Evolutionary conservation across 2,113 vertebrate genomes (phyloP), one percentile per base, ranked within the genome.

Genomic region (Micronycteris hirsuta): DNA sequence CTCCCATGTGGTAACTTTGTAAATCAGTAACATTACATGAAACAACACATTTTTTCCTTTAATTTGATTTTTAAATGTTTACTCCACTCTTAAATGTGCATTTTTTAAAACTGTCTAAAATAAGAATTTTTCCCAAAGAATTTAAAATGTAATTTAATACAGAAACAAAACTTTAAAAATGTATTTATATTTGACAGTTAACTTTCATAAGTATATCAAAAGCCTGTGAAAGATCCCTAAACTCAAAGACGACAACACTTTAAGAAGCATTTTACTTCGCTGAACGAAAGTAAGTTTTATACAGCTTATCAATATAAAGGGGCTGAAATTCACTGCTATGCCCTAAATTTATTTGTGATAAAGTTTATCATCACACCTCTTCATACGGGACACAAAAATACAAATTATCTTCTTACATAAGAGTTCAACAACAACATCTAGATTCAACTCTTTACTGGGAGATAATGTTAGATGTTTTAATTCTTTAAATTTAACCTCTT

Each of bases 401-500:
- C n/a, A 80, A 74, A 80, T 45, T 22, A 26, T 33, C 81, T 67
- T 47, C 45, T 78, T 58, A 47, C 16, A 31, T 22, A 41, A 19
- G 33, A 83, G 20, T 49, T 70, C 61, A 24, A 54, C 70, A 92
- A 61, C 20, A 74, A 65, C 43, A 87, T n/a, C 38, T 24, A 86
- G 22, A 89, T 19, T 47, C 70, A 94, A 20, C 20, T 76, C 61
- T 47, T 24, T 22, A 14, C 67, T 31, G 7, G 36, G 28, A 93
- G 26, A 77, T 22, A 22, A 41, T 4, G 3, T 54, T 26, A 65
- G 65, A 28, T 10, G 12, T 58, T 90, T 81, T 49, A 33, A 56
- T 65, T 65, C 76, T 73, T 52, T 74, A 38, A 94, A 15, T 92
- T 86, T 65, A 95, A 78, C 49, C 78, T 96, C 98, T 98, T 98